Conservation (phyloP, 2,113 vertebrate species). For the Alligator mississippiensis region DNA sequence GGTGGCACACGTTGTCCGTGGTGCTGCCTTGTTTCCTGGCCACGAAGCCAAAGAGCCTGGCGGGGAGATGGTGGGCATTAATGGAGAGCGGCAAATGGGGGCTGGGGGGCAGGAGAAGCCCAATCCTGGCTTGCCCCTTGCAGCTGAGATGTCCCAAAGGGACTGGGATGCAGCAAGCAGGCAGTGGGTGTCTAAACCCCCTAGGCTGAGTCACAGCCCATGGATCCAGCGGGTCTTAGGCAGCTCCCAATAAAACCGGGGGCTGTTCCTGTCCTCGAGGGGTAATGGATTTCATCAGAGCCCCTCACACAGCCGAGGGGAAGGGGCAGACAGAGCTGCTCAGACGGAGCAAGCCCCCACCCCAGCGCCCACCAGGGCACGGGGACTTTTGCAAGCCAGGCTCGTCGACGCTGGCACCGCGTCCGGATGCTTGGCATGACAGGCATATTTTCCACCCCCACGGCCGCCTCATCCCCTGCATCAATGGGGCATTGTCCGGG, state of each 20-base stretch:
- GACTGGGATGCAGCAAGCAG: no score
- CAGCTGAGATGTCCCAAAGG: no score
- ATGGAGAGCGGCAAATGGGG: background rate
- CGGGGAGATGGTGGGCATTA: background rate
- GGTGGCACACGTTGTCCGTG: slow-evolving; percentile 97
- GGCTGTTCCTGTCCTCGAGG: no score
- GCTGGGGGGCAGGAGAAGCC: background rate
- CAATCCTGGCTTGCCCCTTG: background rate
- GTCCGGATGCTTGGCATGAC: background rate
- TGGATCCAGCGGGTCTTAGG: no score
- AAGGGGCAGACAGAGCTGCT: no score
- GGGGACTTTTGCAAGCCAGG: background rate
- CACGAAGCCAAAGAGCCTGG: slow-evolving; percentile 96
- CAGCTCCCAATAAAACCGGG: no score
- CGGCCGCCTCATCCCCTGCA: background rate
- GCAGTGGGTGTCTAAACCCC: no score
- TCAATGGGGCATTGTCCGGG: background rate
- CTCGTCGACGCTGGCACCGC: background rate
- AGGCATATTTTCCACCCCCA: background rate
- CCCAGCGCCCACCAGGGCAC: background rate
- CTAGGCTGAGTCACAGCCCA: no score
- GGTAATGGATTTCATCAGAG: no score
- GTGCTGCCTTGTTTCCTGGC: slow-evolving; percentile 98
- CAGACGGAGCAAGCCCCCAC: no score
- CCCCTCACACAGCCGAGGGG: no score